Base-by-base conservation (phyloP, 2,113 vertebrate genomes). In the Syngnathus typhle region DNA sequence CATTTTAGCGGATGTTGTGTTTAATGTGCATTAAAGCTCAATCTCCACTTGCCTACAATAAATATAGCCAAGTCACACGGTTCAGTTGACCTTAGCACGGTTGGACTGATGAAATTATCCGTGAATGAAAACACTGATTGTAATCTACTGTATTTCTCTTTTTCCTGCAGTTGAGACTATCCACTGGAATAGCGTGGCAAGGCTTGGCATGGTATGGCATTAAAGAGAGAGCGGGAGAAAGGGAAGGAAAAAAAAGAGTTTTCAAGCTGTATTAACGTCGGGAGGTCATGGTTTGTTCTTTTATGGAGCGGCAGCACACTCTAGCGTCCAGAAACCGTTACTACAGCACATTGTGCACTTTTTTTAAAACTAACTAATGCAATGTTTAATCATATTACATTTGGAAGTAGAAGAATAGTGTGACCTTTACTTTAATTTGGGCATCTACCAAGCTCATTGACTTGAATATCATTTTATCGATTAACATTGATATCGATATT, bases 81-180 rank as follows among this genome's bases (percentile, higher is more conserved):
- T 52, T 52, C 49, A 21, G 49, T 52, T 21, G 49, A 52, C 19
- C 13, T 10, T 3, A 51, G 18, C n/a, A 27, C 21, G 23, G 11
- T 55, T 11, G 10, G 21, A 27, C 21, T 3, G 21, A 27, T 55
- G 21, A 55, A 55, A 55, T 55, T 55, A 55, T 27, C 52, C 52
- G 52, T 55, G 52, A 55, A 55, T 55, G 27, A 55, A 55, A 55
- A 55, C 52, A 55, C 52, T 27, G 52, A 55, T 55, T 5, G 52
- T 55, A 55, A 55, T 55, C 52, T 55, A 23, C 10, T 55, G 52
- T 55, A 27, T 55, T 55, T 55, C 13, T 21, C 21, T n/a, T 13
- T 23, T 23, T 2, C 21, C 21, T 55, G 21, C 51, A 54, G 9
- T 3, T 23, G 51, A 54, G n/a, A 18, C 0, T 49, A 49, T 18